Evolutionary conservation across 2,113 vertebrate genomes (phyloP).

Genomic region (Phalacrocorax brasilianus): DNA sequence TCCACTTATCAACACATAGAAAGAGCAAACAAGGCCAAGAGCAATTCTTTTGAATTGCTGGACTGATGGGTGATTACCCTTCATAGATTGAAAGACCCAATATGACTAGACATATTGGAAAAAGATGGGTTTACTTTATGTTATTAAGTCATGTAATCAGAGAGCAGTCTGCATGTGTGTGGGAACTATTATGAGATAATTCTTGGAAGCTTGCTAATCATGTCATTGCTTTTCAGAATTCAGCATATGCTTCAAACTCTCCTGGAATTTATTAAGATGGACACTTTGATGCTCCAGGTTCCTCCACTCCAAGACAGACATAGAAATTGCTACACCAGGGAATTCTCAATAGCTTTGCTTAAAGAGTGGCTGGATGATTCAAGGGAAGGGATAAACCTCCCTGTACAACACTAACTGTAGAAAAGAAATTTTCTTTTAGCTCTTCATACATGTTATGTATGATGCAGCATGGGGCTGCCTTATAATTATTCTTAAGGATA

Average conservation of each 20-base stretch:
- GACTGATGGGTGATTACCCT: background rate
- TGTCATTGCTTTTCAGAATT: slow-evolving; percentile 23
- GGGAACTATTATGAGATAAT: slow-evolving; percentile 38
- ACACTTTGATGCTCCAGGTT: slow-evolving; percentile 11
- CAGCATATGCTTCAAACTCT: background rate
- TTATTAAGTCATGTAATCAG: slow-evolving; percentile 18
- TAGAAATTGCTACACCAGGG: background rate
- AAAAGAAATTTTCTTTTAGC: background rate
- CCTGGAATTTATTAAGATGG: slow-evolving; percentile 18
- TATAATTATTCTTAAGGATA: background rate
- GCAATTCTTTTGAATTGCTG: background rate
- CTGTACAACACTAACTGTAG: background rate
- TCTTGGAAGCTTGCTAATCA: slow-evolving; percentile 38
- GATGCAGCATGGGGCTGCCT: background rate
- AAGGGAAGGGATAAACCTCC: background rate
- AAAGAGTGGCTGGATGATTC: background rate
- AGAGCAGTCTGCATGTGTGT: background rate
- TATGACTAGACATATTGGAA: background rate
- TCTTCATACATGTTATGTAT: background rate
- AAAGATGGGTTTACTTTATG: slow-evolving; percentile 36
- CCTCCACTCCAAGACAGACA: background rate
- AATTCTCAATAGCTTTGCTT: background rate
- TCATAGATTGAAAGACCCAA: background rate
- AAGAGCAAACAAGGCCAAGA: background rate
- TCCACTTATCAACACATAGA: background rate